phyloP scores from a whole-genome alignment of 2,888 invertebrate genomes.

The Cetonia aurata region DNA sequence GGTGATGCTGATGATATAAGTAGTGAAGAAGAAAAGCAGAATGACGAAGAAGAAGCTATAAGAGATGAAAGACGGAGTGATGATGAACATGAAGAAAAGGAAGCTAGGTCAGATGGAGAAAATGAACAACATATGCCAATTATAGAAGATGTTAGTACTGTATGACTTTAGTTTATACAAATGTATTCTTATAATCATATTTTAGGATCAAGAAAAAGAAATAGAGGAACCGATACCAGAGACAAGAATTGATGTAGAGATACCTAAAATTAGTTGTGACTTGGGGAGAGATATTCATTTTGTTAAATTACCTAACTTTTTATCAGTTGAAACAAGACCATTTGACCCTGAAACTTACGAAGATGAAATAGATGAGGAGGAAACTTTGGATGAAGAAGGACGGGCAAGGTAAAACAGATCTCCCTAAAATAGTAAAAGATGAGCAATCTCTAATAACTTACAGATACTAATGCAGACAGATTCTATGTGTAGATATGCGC shows the following conservation, averaged over 20 bases:
- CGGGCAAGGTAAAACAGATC: slow-evolving; percentile 76
- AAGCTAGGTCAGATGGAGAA: slow-evolving; percentile 69
- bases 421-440: slow-evolving; percentile 1
- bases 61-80: slow-evolving; percentile 59
- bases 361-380: slow-evolving; percentile 99
- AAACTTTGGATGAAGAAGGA: slow-evolving; percentile 97
- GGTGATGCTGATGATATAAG: slow-evolving; percentile 96
- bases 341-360: slow-evolving; percentile 96
- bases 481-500: no score
- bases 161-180: background rate
- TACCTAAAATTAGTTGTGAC: slow-evolving; percentile 94
- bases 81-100: slow-evolving; percentile 61
- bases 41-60: slow-evolving; percentile 59
- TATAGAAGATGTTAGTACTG: slow-evolving; percentile 46
- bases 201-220: slow-evolving; percentile 75
- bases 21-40: slow-evolving; percentile 81
- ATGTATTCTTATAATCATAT: background rate
- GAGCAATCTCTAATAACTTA: no score
- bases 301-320: slow-evolving; percentile 97
- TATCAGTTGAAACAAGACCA: slow-evolving; percentile 97
- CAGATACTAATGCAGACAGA: background rate
- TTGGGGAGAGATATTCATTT: slow-evolving; percentile 94
- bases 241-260: slow-evolving; percentile 96
- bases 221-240: slow-evolving; percentile 89
- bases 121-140: slow-evolving; percentile 55